Evolutionary conservation across 2,113 vertebrate genomes (phyloP), one percentile per base, ranked within the genome.

Genomic region (Oreocharis arfaki): DNA sequence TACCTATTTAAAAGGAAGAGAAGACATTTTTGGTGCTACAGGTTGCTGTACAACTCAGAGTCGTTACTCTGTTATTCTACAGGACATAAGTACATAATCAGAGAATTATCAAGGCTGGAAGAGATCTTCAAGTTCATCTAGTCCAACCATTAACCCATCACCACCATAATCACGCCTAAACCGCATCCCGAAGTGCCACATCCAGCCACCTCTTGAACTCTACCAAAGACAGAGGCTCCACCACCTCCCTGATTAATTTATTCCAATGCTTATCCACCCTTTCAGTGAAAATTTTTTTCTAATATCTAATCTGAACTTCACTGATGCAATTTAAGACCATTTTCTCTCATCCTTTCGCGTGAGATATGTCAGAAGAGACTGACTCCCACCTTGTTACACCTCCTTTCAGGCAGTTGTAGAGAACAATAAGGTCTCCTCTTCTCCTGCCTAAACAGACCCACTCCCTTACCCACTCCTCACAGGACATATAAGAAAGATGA

Each of bases 121-220:
- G 13, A 52, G 12, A 44, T 32, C 18, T 73, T 50, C 27, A 27
- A 42, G 32, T 30, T 64, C 12, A 27, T 44, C 44, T 28, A 24
- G 41, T 44, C 22, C 32, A 65, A 16, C 18, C 0, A 0, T 37
- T 32, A 28, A 44, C 15, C 5, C 37, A 57, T 7, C 4, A 65
- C 12, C 27, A 44, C 27, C 33, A 50, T 23, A 73, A 44, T 16
- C 32, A 81, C 10, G 12, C 27, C 22, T 28, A 33, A 74, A 37
- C 9, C 9, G 8, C n/a, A 14, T 26, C 26, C 19, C 15, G 32
- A 57, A 37, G 37, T 28, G 27, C 33, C 22, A 44, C 37, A 44
- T 50, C 35, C 50, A 65, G 37, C 44, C 18, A 37, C 35, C 15
- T 44, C 33, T 65, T 23, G 12, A 74, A 44, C 13, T 28, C 44